These are phyloP conservation scores for Eleutherodactylus coqui DNA, from an alignment of 2,797 vertebrate species.

Conservation along the genomic window DNA sequence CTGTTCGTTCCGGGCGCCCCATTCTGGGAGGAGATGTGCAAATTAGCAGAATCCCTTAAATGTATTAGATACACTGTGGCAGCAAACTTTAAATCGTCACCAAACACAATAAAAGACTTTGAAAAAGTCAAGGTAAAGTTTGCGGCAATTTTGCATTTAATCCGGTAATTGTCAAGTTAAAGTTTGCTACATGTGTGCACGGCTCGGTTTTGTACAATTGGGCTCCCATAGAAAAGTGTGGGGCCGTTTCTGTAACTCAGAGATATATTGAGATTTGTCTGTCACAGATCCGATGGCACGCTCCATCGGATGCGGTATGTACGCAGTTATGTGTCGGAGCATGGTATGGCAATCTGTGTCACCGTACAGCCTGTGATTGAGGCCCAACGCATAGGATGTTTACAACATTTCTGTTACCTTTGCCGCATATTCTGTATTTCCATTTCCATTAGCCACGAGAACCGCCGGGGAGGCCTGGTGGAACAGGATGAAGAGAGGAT, in stretches of 20 bases:
- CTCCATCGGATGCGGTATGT: background rate
- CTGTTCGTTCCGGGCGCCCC: no score
- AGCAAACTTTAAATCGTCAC: no score
- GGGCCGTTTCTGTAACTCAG: background rate
- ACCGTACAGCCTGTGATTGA: background rate
- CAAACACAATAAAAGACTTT: no score
- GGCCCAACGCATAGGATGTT: background rate
- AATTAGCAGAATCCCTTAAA: no score
- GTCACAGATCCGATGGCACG: background rate
- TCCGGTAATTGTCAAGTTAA: no score
- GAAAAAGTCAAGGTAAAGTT: no score
- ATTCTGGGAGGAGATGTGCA: no score
- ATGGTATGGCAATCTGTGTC: background rate
- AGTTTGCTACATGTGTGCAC: no score
- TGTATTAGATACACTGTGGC: no score
- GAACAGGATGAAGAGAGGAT: background rate
- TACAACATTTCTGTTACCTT: slow-evolving; percentile 34
- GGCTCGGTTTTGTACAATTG: background rate
- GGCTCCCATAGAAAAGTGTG: background rate
- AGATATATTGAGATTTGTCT: background rate
- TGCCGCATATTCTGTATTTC: background rate
- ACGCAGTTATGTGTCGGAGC: background rate
- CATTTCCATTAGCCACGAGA: slow-evolving; percentile 38
- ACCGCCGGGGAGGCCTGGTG: slow-evolving; percentile 19
- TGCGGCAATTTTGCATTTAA: no score